These are phyloP conservation scores for Oscarella lobularis DNA, from an alignment of 37 sponge, comb jelly and placozoan species.

Conservation along the genomic window DNA sequence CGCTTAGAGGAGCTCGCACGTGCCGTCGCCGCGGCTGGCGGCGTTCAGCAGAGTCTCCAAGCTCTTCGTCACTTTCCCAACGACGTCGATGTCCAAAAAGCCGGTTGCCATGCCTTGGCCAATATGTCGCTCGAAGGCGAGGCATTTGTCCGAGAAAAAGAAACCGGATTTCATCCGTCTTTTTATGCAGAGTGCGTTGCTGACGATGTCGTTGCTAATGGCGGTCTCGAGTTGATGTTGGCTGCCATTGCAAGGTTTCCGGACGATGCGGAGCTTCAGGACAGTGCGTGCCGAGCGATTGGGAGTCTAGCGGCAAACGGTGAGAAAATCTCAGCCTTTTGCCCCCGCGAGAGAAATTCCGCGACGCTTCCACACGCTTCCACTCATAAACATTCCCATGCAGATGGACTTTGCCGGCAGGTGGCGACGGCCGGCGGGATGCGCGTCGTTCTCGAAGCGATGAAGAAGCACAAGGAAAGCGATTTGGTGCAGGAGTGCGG, in stretches of 20 bases:
- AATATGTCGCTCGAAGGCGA: background rate
- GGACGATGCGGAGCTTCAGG: background rate
- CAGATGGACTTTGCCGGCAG: background rate
- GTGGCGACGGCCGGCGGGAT: background rate
- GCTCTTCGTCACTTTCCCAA: background rate
- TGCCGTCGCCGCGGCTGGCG: background rate
- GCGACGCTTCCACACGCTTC: background rate
- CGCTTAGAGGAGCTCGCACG: background rate
- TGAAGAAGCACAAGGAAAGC: background rate
- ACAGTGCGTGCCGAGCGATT: background rate
- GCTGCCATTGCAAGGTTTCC: background rate
- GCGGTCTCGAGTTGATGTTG: background rate
- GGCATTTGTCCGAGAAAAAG: too few species aligned
- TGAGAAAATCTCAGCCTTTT: too few species aligned
- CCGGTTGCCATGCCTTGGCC: background rate
- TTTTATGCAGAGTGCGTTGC: background rate
- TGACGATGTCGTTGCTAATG: background rate
- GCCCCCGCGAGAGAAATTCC: too few species aligned
- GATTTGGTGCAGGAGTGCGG: slow-evolving; percentile 5
- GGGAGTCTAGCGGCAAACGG: background rate
- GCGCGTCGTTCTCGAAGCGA: background rate
- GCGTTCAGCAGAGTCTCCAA: background rate
- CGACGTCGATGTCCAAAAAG: background rate
- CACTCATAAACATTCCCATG: background rate
- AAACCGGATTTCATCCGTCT: too few species aligned